A percentile compares a stretch with the other conserved stretches of the same genome.
These are phyloP conservation scores for Pelodiscus sinensis DNA, from an alignment of 2,113 vertebrate species.

Conservation along the genomic window DNA sequence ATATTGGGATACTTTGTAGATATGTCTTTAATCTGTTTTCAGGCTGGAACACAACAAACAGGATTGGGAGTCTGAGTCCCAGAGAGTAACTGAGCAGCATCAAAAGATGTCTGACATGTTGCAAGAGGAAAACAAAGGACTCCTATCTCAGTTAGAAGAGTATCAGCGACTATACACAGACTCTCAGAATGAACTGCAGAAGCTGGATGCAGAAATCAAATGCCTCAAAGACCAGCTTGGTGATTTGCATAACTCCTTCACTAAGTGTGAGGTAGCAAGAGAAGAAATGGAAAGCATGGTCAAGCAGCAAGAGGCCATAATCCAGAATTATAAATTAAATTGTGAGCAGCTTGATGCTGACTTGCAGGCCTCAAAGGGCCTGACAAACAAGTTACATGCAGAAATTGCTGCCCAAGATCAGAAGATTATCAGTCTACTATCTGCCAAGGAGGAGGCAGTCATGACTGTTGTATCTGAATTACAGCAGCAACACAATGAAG, in stretches of 20 bases:
- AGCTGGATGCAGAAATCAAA: conserved; percentile 79
- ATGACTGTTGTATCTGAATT: conserved; percentile 78
- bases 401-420: conserved; percentile 88
- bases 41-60: conserved; percentile 84
- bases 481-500: conserved; percentile 83
- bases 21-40: neutral
- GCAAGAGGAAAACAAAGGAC: conserved; percentile 77
- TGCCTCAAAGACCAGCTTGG: conserved; percentile 74
- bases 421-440: conserved; percentile 87
- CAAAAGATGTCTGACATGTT: conserved; percentile 74
- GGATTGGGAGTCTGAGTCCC: conserved; percentile 77
- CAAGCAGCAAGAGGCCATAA: conserved; percentile 82
- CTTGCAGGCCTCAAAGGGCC: conserved; percentile 85
- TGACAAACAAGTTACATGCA: conserved; percentile 84
- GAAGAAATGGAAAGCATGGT: conserved; percentile 74
- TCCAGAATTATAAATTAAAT: conserved; percentile 83
- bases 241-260: conserved; percentile 83
- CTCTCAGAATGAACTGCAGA: conserved; percentile 70
- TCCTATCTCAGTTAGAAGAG: conserved; percentile 73
- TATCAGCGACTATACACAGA: conserved; percentile 70
- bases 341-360: conserved; percentile 90
- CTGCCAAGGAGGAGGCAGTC: conserved; percentile 89
- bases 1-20: neutral
- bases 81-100: conserved; percentile 76
- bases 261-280: conserved; percentile 74